A percentile compares a stretch with the other conserved stretches of the same genome.
Evolutionary conservation across 1,140 invertebrate genomes (phyloP).

Genomic region (Zaprionus vittiger): DNA sequence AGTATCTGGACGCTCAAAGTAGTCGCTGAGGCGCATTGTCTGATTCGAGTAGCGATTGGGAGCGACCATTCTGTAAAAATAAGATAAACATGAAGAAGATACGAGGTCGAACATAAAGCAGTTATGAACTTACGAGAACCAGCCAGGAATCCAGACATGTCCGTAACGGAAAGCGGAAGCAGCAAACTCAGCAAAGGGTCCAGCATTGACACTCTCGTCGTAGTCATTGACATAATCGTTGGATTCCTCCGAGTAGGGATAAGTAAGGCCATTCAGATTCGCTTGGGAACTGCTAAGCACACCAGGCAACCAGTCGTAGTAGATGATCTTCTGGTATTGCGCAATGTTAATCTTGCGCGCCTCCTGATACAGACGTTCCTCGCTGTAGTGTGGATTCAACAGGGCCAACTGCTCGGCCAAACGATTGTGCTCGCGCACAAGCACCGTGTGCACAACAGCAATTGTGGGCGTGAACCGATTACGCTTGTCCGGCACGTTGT

Average conservation of each 20-base stretch:
- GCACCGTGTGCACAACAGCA: slow-evolving; percentile 91
- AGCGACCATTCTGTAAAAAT: slow-evolving; percentile 86
- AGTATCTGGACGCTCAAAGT: slow-evolving; percentile 87
- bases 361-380: slow-evolving; percentile 95
- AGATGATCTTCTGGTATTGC: slow-evolving; percentile 92
- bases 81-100: neutral
- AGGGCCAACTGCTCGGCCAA: slow-evolving; percentile 89
- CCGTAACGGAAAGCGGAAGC: slow-evolving; percentile 94
- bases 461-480: slow-evolving; percentile 94
- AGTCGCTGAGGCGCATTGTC: slow-evolving; percentile 89
- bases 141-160: slow-evolving; percentile 92
- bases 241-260: slow-evolving; percentile 85
- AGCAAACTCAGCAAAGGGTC: slow-evolving; percentile 92
- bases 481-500: slow-evolving; percentile 90
- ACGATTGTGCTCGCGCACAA: slow-evolving; percentile 95
- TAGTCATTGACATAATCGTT: slow-evolving; percentile 94
- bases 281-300: slow-evolving; percentile 89
- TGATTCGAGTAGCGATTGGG: slow-evolving; percentile 86
- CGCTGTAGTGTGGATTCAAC: slow-evolving; percentile 94
- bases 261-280: slow-evolving; percentile 88
- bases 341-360: slow-evolving; percentile 91
- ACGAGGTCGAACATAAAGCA: neutral
- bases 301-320: slow-evolving; percentile 94
- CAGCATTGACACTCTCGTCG: slow-evolving; percentile 90
- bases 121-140: slow-evolving; percentile 87